phyloP scores from a whole-genome alignment of 2,888 invertebrate species.

The Bursaphelenchus okinawaensis region DNA sequence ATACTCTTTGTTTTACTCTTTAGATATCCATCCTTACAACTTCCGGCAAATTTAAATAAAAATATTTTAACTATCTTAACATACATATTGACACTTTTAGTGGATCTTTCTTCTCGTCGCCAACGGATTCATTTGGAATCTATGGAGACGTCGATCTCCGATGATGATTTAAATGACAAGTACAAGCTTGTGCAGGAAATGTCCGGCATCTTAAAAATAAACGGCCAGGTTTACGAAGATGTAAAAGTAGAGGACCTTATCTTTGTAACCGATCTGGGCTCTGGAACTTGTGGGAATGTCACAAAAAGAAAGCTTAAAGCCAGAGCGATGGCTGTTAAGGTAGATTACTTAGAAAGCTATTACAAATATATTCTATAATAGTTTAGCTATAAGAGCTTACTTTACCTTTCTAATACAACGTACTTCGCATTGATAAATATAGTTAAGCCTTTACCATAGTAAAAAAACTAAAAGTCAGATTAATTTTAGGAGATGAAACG shows the following conservation, averaged over 20 bases:
- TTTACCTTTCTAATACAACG: too few species aligned
- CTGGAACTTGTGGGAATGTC: conserved; percentile 77
- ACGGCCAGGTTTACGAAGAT: conserved; percentile 22
- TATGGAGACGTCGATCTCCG: conserved; percentile 4
- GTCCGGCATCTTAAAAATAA: conserved; percentile 29
- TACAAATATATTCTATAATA: background rate
- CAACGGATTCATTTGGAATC: conserved; percentile 13
- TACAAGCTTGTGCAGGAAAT: conserved; percentile 26
- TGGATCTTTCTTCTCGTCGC: background rate
- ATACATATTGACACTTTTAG: background rate
- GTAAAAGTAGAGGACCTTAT: conserved; percentile 20
- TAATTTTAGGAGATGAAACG: conserved; percentile 60
- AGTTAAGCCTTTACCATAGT: background rate
- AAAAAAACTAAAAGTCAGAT: background rate
- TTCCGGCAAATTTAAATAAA: too few species aligned
- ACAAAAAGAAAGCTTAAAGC: conserved; percentile 73
- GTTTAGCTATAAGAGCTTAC: too few species aligned
- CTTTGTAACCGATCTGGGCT: conserved; percentile 17
- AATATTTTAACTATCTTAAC: background rate
- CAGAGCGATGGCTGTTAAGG: conserved; percentile 57
- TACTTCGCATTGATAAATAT: too few species aligned
- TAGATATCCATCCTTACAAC: too few species aligned
- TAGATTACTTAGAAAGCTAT: conserved; percentile 12
- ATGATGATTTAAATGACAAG: conserved; percentile 7
- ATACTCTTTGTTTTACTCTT: too few species aligned